Percentiles rank a stretch among this genome's conserved stretches.
Evolutionary conservation across 1,140 invertebrate species (phyloP).

Genomic region (Diuraphis noxia): DNA sequence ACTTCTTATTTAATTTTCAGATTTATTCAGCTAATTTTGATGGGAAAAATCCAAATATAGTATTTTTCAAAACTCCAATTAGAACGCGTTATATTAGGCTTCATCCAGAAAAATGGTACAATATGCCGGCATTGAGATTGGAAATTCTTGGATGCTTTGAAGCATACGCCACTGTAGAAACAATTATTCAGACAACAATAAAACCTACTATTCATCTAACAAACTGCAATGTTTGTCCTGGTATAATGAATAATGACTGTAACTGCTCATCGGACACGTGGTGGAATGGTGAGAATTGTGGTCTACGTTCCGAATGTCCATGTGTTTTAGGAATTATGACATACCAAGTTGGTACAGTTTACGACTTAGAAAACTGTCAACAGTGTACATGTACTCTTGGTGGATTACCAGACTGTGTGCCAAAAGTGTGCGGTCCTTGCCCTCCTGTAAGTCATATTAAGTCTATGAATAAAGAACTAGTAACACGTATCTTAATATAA

Average conservation of each 20-base stretch:
- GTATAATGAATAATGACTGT: slow-evolving; percentile 52
- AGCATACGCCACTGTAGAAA: slow-evolving; percentile 66
- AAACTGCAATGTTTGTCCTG: slow-evolving; percentile 55
- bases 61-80: slow-evolving; percentile 66
- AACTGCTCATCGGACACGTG: slow-evolving; percentile 57
- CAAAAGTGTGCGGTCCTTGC: slow-evolving; percentile 71
- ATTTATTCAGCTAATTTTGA: slow-evolving; percentile 57
- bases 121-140: slow-evolving; percentile 71
- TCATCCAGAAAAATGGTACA: slow-evolving; percentile 75
- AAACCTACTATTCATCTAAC: slow-evolving; percentile 60
- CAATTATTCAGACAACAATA: slow-evolving; percentile 52
- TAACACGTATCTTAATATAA: neutral
- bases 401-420: slow-evolving; percentile 69
- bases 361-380: slow-evolving; percentile 72
- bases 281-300: slow-evolving; percentile 76
- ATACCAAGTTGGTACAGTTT: slow-evolving; percentile 70
- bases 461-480: neutral
- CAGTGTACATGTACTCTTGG: slow-evolving; percentile 77
- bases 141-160: slow-evolving; percentile 79
- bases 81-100: slow-evolving; percentile 74
- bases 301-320: slow-evolving; percentile 71
- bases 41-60: slow-evolving; percentile 45
- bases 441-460: slow-evolving; percentile 59
- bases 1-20: slow-evolving; percentile 47
- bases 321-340: slow-evolving; percentile 71